Percentiles rank a stretch among this genome's conserved stretches.
Evolutionary conservation across 2,888 invertebrate genomes (phyloP).

Genomic region (Drosophila hamatofila): DNA sequence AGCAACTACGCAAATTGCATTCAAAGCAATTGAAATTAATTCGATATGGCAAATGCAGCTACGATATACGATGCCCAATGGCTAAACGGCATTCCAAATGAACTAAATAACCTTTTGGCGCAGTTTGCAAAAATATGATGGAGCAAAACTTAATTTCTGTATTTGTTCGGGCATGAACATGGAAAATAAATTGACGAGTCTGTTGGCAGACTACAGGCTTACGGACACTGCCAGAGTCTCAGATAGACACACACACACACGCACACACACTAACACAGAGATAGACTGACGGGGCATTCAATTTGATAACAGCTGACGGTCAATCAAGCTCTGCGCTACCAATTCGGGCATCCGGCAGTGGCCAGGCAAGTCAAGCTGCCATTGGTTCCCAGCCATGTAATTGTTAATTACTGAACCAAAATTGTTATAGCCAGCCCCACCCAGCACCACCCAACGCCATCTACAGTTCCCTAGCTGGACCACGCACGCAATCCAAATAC

Average conservation of each 20-base stretch:
- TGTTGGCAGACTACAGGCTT: conserved; percentile 18
- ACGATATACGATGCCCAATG: neutral
- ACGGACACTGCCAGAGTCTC: conserved; percentile 4
- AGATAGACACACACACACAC: conserved; percentile 27
- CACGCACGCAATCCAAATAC: conserved; percentile 46
- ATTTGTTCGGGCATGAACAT: conserved; percentile 64
- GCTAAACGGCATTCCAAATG: conserved; percentile 10
- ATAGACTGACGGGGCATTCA: conserved; percentile 27
- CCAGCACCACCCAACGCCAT: neutral
- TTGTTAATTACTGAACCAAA: conserved; percentile 72
- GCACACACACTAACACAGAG: conserved; percentile 28
- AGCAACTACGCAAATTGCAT: neutral
- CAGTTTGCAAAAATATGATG: conserved; percentile 16
- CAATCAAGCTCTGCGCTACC: conserved; percentile 60
- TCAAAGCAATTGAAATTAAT: neutral
- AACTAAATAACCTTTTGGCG: conserved; percentile 4
- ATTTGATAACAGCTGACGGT: conserved; percentile 67
- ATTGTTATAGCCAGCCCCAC: conserved; percentile 25
- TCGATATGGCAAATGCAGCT: neutral
- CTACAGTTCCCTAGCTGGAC: neutral
- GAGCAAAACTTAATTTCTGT: conserved; percentile 43
- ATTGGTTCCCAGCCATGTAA: conserved; percentile 71
- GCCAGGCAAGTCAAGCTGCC: conserved; percentile 28
- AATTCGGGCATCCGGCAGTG: conserved; percentile 58
- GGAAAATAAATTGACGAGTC: conserved; percentile 41